Evolutionary conservation across 2,797 vertebrate genomes (phyloP).

Genomic region (Epinephelus malabaricus): DNA sequence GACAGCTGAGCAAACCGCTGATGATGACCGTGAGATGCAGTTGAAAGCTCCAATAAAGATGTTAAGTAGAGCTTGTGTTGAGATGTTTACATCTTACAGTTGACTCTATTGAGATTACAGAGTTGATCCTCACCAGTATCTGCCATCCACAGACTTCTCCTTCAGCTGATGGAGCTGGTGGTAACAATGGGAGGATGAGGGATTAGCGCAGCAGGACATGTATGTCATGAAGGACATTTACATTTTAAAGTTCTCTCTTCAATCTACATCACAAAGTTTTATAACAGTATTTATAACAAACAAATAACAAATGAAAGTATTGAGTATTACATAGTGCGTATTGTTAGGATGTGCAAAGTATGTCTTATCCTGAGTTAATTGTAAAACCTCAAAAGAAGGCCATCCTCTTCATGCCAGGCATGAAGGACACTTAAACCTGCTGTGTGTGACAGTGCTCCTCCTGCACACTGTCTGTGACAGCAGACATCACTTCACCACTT

Average conservation of each 20-base stretch:
- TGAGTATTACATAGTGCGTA: neutral
- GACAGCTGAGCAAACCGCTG: neutral
- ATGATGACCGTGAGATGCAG: neutral
- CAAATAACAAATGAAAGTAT: neutral
- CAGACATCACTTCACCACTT: conserved; percentile 1
- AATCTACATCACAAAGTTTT: neutral
- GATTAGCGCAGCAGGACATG: neutral
- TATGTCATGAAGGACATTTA: neutral
- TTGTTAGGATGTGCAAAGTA: neutral
- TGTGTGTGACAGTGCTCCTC: conserved; percentile 37
- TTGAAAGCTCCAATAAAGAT: neutral
- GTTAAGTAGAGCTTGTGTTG: neutral
- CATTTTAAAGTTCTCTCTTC: neutral
- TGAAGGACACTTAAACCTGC: conserved; percentile 22
- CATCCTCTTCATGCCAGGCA: neutral
- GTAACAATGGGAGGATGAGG: conserved; percentile 2
- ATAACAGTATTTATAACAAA: neutral
- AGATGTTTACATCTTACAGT: neutral
- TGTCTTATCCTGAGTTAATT: neutral
- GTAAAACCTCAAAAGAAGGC: neutral
- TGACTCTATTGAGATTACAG: neutral
- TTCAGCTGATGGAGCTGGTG: neutral
- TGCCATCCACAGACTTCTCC: conserved; percentile 26
- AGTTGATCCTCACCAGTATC: neutral
- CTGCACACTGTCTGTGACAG: conserved; percentile 10